Evolutionary conservation across 2,113 vertebrate species (phyloP).

Genomic region (Campylorhamphus procurvoides): DNA sequence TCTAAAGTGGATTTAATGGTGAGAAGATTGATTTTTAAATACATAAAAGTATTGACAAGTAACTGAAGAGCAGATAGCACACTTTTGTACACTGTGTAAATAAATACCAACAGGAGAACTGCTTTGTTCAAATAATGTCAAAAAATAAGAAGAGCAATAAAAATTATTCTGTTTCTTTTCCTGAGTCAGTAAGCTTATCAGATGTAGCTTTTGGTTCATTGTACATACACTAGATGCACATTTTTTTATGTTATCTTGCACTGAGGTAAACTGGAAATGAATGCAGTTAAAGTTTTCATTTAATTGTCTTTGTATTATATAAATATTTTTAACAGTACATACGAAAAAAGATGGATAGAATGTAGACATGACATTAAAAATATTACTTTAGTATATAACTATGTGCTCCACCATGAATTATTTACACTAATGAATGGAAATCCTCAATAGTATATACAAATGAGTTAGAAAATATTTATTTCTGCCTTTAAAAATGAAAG

Average conservation of each 20-base stretch:
- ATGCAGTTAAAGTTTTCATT: background rate
- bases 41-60: background rate
- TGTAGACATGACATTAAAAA: background rate
- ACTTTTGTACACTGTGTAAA: background rate
- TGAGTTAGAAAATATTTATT: background rate
- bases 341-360: background rate
- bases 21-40: slow-evolving; percentile 12
- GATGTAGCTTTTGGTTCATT: background rate
- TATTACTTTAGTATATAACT: background rate
- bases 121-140: background rate
- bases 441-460: background rate
- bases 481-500: background rate
- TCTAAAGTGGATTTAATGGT: background rate
- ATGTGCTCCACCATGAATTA: background rate
- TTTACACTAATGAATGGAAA: background rate
- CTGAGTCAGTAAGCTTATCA: background rate
- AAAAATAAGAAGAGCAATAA: background rate
- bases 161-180: background rate
- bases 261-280: background rate
- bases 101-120: background rate
- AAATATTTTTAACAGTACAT: background rate
- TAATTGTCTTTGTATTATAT: background rate
- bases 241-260: background rate
- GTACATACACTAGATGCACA: background rate
- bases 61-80: background rate